phyloP scores from a whole-genome alignment of 37 sponge, comb jelly and placozoan species.

The Dysidea cf. avara region DNA sequence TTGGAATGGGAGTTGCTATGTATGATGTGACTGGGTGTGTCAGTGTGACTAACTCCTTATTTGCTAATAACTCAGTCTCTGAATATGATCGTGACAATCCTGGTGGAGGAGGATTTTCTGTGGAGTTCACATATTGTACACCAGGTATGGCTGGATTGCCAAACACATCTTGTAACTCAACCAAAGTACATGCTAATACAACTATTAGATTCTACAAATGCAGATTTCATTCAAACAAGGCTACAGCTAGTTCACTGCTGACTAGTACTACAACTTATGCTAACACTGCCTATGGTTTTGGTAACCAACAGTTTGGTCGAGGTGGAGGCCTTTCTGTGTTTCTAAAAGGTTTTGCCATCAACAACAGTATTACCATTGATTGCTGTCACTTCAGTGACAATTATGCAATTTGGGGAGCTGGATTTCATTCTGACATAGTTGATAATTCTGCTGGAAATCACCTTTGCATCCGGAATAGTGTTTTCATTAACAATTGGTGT shows the following conservation, averaged over 20 bases:
- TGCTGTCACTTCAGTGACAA: conserved; percentile 33
- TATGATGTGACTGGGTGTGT: conserved; percentile 12
- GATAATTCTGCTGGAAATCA: background rate
- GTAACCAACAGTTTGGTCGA: conserved; percentile 21
- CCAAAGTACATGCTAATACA: no score
- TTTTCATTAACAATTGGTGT: background rate
- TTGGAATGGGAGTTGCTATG: conserved; percentile 20
- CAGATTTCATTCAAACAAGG: background rate
- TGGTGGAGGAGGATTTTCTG: no score
- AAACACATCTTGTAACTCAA: no score
- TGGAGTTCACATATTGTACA: no score
- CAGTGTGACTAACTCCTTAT: background rate
- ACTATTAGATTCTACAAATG: no score
- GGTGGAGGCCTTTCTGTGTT: conserved; percentile 57
- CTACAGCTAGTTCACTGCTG: background rate
- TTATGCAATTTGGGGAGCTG: conserved; percentile 38
- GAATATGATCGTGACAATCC: no score
- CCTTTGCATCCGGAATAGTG: conserved; percentile 4
- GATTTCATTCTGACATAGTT: conserved; percentile 7
- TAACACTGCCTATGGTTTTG: no score
- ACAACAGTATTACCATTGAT: conserved; percentile 12
- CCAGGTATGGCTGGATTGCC: no score
- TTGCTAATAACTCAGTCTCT: no score
- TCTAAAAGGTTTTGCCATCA: background rate
- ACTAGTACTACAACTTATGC: background rate